phyloP scores from a whole-genome alignment of 2,888 invertebrate genomes.

The Polylopha cassiicola region DNA sequence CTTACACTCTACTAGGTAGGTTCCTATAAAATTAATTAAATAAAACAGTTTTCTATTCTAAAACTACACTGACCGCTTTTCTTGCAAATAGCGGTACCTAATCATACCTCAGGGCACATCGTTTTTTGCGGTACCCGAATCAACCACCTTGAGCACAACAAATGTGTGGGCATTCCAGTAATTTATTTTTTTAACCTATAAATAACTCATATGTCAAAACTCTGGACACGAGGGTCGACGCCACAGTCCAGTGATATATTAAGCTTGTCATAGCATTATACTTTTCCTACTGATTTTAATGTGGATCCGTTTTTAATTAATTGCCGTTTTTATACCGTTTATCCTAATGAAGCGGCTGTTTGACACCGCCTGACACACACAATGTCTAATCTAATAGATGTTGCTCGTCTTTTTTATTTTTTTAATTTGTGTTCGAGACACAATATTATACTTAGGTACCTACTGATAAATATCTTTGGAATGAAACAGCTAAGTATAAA shows the following conservation, averaged over 20 bases:
- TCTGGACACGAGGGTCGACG: constrained; percentile 50
- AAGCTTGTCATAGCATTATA: constrained; percentile 66
- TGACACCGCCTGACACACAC: constrained; percentile 1
- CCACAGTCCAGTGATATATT: constrained; percentile 65
- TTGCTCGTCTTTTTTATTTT: too few species aligned
- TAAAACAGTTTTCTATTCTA: too few species aligned
- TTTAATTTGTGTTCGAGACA: too few species aligned
- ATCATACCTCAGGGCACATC: constrained; percentile 47
- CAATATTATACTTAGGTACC: too few species aligned
- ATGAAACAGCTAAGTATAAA: too few species aligned
- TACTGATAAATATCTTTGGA: too few species aligned
- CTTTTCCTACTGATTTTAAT: constrained; percentile 62
- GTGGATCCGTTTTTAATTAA: constrained; percentile 56
- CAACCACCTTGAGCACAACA: constrained; percentile 69
- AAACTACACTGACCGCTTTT: constrained; percentile 33
- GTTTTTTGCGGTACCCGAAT: constrained; percentile 74
- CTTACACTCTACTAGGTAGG: background rate
- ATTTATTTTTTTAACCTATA: constrained; percentile 76
- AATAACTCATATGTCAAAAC: constrained; percentile 76
- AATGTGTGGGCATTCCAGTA: constrained; percentile 74
- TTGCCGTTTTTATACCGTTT: constrained; percentile 51
- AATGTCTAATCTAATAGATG: constrained; percentile 17
- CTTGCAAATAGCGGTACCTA: constrained; percentile 55
- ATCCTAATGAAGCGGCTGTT: constrained; percentile 42
- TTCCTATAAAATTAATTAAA: too few species aligned